Evolutionary conservation across 2,797 vertebrate genomes (phyloP).

Genomic region (Lacerta bilineata): DNA sequence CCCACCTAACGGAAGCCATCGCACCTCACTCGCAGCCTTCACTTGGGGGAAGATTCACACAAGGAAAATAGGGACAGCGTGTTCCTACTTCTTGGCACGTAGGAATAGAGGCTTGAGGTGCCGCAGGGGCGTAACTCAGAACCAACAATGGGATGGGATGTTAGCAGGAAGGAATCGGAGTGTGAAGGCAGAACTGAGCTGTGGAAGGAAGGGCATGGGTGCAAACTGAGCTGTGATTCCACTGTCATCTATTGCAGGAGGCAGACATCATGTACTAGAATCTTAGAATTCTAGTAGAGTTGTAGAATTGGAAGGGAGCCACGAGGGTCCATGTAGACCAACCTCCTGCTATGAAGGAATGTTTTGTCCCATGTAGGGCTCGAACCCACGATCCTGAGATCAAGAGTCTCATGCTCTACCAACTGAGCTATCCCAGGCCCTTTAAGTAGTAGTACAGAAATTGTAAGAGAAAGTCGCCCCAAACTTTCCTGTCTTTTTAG

Average conservation of each 20-base stretch:
- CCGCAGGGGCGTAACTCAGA: conserved; percentile 55
- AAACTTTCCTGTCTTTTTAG: neutral
- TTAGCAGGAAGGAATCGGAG: neutral
- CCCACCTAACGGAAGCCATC: conserved; percentile 28
- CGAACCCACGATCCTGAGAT: no score
- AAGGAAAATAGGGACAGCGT: conserved; percentile 30
- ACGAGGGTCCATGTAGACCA: no score
- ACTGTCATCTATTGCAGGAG: no score
- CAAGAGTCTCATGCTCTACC: no score
- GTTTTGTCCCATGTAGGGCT: no score
- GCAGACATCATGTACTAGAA: no score
- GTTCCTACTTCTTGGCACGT: conserved; percentile 64
- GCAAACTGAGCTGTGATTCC: conserved; percentile 9
- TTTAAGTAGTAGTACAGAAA: no score
- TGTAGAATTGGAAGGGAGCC: no score
- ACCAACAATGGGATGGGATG: conserved; percentile 13
- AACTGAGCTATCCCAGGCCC: no score
- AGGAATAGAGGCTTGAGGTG: conserved; percentile 49
- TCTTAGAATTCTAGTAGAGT: no score
- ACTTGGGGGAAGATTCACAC: conserved; percentile 44
- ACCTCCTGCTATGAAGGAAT: no score
- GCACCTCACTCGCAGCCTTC: conserved; percentile 6
- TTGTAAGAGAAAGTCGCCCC: no score
- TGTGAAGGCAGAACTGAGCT: conserved; percentile 45
- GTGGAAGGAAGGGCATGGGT: neutral